These are phyloP conservation scores for Oreohelix idahoensis DNA, from an alignment of 1,140 invertebrate species.

Conservation along the genomic window DNA sequence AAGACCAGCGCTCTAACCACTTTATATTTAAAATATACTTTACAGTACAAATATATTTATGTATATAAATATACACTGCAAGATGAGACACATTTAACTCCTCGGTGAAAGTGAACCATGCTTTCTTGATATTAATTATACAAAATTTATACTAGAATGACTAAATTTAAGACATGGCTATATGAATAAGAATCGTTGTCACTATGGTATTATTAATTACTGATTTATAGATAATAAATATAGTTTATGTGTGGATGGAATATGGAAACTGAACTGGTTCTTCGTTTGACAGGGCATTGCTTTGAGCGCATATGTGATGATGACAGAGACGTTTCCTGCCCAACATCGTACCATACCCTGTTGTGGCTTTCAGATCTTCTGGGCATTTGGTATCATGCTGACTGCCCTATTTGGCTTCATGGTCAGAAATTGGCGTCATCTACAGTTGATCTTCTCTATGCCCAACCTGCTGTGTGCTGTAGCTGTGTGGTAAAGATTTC, in stretches of 20 bases:
- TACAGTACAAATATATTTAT: too few relatives aligned
- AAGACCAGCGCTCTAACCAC: too few relatives aligned
- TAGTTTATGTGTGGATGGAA: not conserved
- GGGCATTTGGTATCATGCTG: conserved; percentile 71
- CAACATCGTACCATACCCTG: conserved; percentile 74
- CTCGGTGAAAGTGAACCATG: too few relatives aligned
- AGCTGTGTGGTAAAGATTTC: conserved; percentile 71
- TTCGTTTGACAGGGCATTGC: conserved; percentile 61
- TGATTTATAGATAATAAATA: not conserved
- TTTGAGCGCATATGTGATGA: conserved; percentile 65
- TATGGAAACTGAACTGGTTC: not conserved
- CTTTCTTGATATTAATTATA: too few relatives aligned
- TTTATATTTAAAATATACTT: too few relatives aligned
- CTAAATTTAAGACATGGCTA: too few relatives aligned
- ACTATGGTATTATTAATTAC: too few relatives aligned
- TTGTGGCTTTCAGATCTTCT: conserved; percentile 70
- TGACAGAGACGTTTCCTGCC: conserved; percentile 75
- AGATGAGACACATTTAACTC: too few relatives aligned
- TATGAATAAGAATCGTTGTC: too few relatives aligned
- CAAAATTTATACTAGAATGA: too few relatives aligned
- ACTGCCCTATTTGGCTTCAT: conserved; percentile 72
- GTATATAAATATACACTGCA: too few relatives aligned
- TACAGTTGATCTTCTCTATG: conserved; percentile 73
- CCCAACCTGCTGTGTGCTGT: conserved; percentile 73
- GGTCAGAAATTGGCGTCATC: conserved; percentile 74